Evolutionary conservation across 2,888 invertebrate species (phyloP).

Genomic region (Calliopum simillimum): DNA sequence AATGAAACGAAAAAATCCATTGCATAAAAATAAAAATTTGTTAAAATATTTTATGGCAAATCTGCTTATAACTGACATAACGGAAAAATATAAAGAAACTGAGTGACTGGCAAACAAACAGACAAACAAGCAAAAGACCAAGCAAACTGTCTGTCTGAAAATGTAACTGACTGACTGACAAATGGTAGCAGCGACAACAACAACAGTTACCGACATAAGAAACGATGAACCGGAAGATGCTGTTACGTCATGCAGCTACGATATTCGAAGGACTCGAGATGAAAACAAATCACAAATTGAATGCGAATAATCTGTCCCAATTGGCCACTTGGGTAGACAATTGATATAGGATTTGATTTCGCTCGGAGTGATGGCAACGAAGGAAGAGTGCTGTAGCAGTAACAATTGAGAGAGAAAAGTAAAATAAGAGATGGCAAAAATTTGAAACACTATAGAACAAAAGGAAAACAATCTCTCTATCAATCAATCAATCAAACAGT

Average conservation of each 20-base stretch:
- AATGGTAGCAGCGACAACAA: not conserved
- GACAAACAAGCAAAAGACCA: conserved; percentile 1
- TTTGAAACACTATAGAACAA: not conserved
- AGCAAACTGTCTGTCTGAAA: not conserved
- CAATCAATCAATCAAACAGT: not conserved
- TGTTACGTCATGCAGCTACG: not conserved
- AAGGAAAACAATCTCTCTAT: not conserved
- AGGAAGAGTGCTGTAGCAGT: not conserved
- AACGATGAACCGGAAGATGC: conserved; percentile 7
- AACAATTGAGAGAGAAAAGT: not conserved
- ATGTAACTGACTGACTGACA: conserved; percentile 1
- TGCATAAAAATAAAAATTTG: conserved; percentile 19
- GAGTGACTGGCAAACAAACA: not conserved
- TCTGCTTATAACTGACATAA: conserved; percentile 16
- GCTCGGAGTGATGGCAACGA: conserved; percentile 9
- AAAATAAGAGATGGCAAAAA: not conserved
- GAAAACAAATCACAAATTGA: conserved; percentile 35
- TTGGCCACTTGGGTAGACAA: conserved; percentile 60
- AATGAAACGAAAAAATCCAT: not conserved
- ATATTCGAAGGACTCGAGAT: conserved; percentile 3
- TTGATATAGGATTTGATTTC: conserved; percentile 60
- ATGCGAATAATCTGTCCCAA: conserved; percentile 56
- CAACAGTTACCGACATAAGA: not conserved
- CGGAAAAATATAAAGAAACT: not conserved
- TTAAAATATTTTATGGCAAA: conserved; percentile 30